Conservation (phyloP, 2,888 invertebrate genomes). For the Nezara viridula region DNA sequence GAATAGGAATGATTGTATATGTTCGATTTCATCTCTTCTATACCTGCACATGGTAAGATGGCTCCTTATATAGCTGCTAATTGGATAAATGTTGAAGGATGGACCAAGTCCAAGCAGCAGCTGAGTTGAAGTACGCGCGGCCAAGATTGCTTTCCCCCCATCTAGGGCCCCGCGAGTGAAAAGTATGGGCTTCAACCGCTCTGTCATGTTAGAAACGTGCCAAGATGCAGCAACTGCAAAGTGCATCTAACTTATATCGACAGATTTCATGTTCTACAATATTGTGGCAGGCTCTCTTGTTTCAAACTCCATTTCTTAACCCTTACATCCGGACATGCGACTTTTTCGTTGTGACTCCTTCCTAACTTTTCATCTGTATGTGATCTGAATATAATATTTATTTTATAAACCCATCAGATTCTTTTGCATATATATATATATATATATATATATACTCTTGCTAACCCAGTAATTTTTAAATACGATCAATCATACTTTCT, state of each 20-base stretch:
- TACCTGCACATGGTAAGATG: background rate
- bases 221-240: background rate
- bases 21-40: background rate
- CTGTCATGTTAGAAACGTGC: conserved; percentile 2
- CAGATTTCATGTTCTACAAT: background rate
- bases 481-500: too few relatives aligned
- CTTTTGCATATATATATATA: too few relatives aligned
- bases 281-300: background rate
- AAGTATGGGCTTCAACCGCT: background rate
- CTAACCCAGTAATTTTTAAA: too few relatives aligned
- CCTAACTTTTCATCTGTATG: background rate
- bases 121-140: background rate
- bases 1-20: background rate
- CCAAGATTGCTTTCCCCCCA: background rate
- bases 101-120: background rate
- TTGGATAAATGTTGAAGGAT: background rate
- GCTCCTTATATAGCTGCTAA: background rate
- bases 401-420: background rate
- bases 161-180: background rate
- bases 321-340: background rate
- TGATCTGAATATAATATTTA: background rate
- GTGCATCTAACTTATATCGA: background rate
- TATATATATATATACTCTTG: too few relatives aligned
- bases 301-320: background rate
- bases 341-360: background rate